A percentile compares a stretch with the other conserved stretches of the same genome.
These are phyloP conservation scores for Epizoanthus fatuus DNA, from an alignment of 92 coral and sea anemone species.

Conservation along the genomic window DNA sequence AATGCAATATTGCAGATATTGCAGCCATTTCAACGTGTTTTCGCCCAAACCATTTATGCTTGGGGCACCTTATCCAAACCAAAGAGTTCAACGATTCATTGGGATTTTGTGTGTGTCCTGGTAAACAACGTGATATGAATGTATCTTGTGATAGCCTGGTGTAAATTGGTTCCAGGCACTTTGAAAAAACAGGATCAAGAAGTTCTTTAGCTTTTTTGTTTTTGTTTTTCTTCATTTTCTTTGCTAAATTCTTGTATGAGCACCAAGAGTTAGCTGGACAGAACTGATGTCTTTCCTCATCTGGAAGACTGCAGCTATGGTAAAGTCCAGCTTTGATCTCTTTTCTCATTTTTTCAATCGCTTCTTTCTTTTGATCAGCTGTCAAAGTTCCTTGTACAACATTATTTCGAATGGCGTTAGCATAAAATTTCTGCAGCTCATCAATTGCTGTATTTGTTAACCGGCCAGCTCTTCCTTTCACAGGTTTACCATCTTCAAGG, in stretches of 20 bases:
- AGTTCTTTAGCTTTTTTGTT: conserved; percentile 8
- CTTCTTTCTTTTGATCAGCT: background rate
- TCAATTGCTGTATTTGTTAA: background rate
- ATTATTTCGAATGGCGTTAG: background rate
- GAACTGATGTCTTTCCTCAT: conserved; percentile 52
- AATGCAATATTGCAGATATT: conserved; percentile 38
- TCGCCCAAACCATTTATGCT: conserved; percentile 60
- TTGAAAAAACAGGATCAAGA: conserved; percentile 37
- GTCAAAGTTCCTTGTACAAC: conserved; percentile 14
- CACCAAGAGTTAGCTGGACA: conserved; percentile 54
- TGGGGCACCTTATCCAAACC: conserved; percentile 64
- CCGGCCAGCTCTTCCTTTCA: background rate
- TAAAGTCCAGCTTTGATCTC: conserved; percentile 62
- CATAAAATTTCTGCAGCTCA: background rate
- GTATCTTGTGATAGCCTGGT: conserved; percentile 34
- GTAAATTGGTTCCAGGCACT: conserved; percentile 26
- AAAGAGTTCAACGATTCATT: conserved; percentile 56
- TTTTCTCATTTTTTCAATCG: background rate
- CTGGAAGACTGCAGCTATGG: conserved; percentile 59
- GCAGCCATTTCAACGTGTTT: conserved; percentile 61
- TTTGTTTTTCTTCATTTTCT: conserved; percentile 17
- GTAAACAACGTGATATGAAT: conserved; percentile 47
- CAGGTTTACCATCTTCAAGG: conserved; percentile 20
- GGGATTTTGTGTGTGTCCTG: conserved; percentile 62
- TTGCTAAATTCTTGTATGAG: conserved; percentile 26